phyloP scores from a whole-genome alignment of 1,140 invertebrate genomes.

The Drosophila virilis region DNA sequence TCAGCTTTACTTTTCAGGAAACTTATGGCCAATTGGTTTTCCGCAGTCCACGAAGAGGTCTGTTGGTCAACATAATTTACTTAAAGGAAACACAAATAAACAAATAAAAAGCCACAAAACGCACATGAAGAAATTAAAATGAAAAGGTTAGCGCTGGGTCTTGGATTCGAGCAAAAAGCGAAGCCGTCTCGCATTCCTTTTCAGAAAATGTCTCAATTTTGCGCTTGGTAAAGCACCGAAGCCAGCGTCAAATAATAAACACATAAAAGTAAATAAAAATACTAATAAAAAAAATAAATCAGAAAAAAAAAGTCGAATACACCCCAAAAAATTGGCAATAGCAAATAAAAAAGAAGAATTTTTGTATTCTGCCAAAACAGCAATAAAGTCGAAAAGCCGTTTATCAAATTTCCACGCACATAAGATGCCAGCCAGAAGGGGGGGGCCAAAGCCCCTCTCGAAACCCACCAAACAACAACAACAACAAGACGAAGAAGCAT shows the following conservation, averaged over 20 bases:
- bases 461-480: slow-evolving; percentile 36
- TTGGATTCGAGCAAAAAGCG: background rate
- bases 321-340: slow-evolving; percentile 59
- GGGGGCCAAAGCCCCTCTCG: slow-evolving; percentile 9
- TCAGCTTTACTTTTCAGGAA: background rate
- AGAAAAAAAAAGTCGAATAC: slow-evolving; percentile 27
- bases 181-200: slow-evolving; percentile 1
- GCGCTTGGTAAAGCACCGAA: slow-evolving; percentile 61
- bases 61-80: slow-evolving; percentile 1
- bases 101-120: slow-evolving; percentile 6
- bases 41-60: background rate
- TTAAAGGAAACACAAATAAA: slow-evolving; percentile 9
- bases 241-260: slow-evolving; percentile 57
- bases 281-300: slow-evolving; percentile 59
- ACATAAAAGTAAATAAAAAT: slow-evolving; percentile 64
- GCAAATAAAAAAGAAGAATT: slow-evolving; percentile 57
- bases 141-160: background rate
- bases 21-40: background rate
- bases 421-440: slow-evolving; percentile 15
- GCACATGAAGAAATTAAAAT: slow-evolving; percentile 4
- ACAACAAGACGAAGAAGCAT: slow-evolving; percentile 4
- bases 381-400: slow-evolving; percentile 82
- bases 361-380: slow-evolving; percentile 67
- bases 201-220: slow-evolving; percentile 66
- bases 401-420: slow-evolving; percentile 79